Percentiles rank a stretch among this genome's conserved stretches.
These are phyloP conservation scores for Orthosia gothica DNA, from an alignment of 2,888 invertebrate genomes.

Conservation along the genomic window DNA sequence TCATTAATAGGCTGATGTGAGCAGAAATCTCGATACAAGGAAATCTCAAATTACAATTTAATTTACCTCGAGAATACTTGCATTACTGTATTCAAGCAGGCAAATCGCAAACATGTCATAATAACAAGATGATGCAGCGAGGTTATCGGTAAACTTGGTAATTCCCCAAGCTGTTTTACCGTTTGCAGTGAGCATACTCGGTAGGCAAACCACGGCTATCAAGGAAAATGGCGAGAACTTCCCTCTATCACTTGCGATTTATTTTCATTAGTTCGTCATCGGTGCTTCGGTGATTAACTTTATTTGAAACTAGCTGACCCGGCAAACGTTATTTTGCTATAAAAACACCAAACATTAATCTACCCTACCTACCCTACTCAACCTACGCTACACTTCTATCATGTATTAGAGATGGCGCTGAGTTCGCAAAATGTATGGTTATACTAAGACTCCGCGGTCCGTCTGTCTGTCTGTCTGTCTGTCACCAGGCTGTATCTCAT, in stretches of 20 bases:
- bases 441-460: no score
- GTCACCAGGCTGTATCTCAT: no score
- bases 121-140: neutral
- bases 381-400: no score
- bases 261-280: slow-evolving; percentile 10
- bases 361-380: no score
- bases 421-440: no score
- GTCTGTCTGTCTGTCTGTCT: no score
- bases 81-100: neutral
- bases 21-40: neutral
- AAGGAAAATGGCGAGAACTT: slow-evolving; percentile 19
- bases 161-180: slow-evolving; percentile 8
- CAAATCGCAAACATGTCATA: neutral
- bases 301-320: no score
- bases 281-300: neutral
- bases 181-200: neutral
- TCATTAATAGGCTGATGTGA: no score
- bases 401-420: no score
- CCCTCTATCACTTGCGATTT: neutral
- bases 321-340: no score
- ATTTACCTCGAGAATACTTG: neutral
- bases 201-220: neutral
- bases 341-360: no score
- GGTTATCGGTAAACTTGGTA: slow-evolving; percentile 4
- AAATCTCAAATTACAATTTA: neutral